phyloP scores from a whole-genome alignment of 1,140 invertebrate genomes.

The Bombus pyrosoma region DNA sequence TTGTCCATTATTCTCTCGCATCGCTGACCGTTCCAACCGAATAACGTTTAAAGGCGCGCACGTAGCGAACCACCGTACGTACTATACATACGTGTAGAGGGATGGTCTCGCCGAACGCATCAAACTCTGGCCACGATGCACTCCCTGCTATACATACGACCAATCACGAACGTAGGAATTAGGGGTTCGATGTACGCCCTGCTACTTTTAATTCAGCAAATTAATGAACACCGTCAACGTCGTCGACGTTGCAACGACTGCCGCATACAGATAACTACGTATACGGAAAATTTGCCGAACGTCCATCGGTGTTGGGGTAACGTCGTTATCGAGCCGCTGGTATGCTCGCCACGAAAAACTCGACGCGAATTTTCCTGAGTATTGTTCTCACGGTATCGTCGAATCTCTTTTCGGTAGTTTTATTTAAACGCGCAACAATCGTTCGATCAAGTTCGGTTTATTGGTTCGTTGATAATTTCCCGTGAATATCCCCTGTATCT shows the following conservation, averaged over 20 bases:
- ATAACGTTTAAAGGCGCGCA: conserved; percentile 32
- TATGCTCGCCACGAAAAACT: conserved; percentile 35
- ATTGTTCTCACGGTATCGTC: background rate
- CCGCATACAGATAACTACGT: conserved; percentile 51
- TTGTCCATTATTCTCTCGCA: conserved; percentile 53
- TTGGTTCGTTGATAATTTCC: background rate
- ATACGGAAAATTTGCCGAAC: conserved; percentile 53
- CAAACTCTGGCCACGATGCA: conserved; percentile 40
- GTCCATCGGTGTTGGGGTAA: conserved; percentile 46
- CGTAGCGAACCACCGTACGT: conserved; percentile 17
- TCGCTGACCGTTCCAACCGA: conserved; percentile 48
- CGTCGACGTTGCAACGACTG: conserved; percentile 49
- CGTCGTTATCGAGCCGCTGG: conserved; percentile 49
- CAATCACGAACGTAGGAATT: conserved; percentile 62
- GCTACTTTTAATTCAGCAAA: conserved; percentile 56
- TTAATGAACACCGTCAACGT: conserved; percentile 67
- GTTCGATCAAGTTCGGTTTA: background rate
- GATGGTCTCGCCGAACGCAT: conserved; percentile 6
- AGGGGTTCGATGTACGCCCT: conserved; percentile 59
- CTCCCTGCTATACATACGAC: conserved; percentile 51
- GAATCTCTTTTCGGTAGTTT: background rate
- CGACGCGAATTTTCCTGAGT: background rate
- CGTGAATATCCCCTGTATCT: background rate
- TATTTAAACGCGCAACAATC: background rate
- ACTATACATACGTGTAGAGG: conserved; percentile 23